These are phyloP conservation scores for Atherinomorus stipes DNA, from an alignment of 2,113 vertebrate genomes.

Conservation along the genomic window DNA sequence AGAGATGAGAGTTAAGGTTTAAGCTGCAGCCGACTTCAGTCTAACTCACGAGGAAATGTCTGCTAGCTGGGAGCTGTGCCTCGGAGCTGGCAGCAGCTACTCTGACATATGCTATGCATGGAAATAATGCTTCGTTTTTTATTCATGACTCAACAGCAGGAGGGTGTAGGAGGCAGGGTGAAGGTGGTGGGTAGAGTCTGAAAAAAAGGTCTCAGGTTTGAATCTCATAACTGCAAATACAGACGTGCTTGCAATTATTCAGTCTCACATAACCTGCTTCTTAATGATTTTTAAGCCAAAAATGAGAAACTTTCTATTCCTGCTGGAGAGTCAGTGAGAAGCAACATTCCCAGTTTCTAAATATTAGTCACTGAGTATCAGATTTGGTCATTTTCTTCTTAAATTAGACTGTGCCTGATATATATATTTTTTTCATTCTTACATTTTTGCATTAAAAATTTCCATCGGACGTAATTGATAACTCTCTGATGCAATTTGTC, in stretches of 20 bases:
- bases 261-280: not conserved
- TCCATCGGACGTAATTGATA: too few relatives aligned
- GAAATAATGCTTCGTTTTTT: constrained; percentile 61
- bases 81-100: constrained; percentile 54
- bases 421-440: too few relatives aligned
- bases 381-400: too few relatives aligned
- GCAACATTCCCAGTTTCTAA: not conserved
- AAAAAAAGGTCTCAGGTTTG: constrained; percentile 15
- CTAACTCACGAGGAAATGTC: constrained; percentile 77
- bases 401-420: too few relatives aligned
- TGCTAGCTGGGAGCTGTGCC: constrained; percentile 64
- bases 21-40: constrained; percentile 56
- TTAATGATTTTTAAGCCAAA: not conserved
- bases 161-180: constrained; percentile 44
- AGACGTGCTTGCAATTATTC: not conserved
- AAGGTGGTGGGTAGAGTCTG: constrained; percentile 22
- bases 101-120: constrained; percentile 52
- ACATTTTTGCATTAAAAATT: too few relatives aligned
- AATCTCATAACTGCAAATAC: constrained; percentile 5
- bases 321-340: too few relatives aligned
- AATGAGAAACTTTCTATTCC: not conserved
- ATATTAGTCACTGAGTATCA: too few relatives aligned
- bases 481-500: too few relatives aligned
- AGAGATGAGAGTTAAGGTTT: constrained; percentile 68
- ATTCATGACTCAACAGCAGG: constrained; percentile 29